Percentiles rank a stretch among this genome's conserved stretches.
These are phyloP conservation scores for Plagiodera versicolora DNA, from an alignment of 2,888 invertebrate genomes.

Conservation along the genomic window DNA sequence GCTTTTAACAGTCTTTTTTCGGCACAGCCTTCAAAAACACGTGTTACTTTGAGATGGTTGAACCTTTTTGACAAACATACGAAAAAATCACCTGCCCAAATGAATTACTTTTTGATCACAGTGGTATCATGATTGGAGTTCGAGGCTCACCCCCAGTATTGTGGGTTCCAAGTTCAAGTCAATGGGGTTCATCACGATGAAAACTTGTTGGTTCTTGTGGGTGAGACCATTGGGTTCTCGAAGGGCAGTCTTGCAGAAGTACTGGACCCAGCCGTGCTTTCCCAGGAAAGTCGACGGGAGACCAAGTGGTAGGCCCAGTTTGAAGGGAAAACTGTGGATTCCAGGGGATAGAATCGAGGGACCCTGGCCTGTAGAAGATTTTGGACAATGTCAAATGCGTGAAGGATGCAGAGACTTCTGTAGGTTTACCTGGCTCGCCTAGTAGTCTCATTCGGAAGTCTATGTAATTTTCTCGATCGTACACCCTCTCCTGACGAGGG, in stretches of 20 bases:
- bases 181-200: constrained; percentile 95
- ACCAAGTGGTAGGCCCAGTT: constrained; percentile 85
- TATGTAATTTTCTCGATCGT: constrained; percentile 92
- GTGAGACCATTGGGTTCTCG: constrained; percentile 86
- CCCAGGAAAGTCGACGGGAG: constrained; percentile 91
- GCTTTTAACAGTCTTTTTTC: too few relatives aligned
- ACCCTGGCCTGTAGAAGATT: constrained; percentile 66
- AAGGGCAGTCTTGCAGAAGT: constrained; percentile 88
- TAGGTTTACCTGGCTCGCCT: constrained; percentile 74
- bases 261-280: constrained; percentile 94
- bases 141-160: constrained; percentile 82
- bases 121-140: too few relatives aligned
- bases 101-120: too few relatives aligned
- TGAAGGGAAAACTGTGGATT: constrained; percentile 94
- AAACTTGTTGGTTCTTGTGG: constrained; percentile 96
- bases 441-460: constrained; percentile 91
- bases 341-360: constrained; percentile 85
- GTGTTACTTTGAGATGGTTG: too few relatives aligned
- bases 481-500: constrained; percentile 80
- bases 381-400: background rate
- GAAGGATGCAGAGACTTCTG: background rate
- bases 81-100: too few relatives aligned
- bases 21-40: too few relatives aligned
- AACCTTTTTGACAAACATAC: too few relatives aligned
- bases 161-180: constrained; percentile 89